phyloP scores from a whole-genome alignment of 2,797 vertebrate genomes.

The Diglossa cyanea region DNA sequence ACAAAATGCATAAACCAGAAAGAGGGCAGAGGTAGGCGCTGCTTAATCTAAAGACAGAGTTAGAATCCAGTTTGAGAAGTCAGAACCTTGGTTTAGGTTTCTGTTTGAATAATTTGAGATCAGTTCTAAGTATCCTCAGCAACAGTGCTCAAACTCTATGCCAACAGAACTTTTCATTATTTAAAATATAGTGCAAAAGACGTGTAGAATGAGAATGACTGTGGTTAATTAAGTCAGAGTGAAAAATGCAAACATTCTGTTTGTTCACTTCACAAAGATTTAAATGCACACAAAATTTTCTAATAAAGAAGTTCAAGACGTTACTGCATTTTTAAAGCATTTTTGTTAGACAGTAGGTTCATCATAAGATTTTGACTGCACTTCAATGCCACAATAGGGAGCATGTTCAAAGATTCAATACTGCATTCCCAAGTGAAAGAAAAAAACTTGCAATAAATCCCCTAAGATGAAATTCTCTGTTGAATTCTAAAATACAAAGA shows the following conservation, averaged over 20 bases:
- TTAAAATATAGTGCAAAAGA: conserved; percentile 57
- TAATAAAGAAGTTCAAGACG: conserved; percentile 61
- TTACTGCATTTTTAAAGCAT: conserved; percentile 62
- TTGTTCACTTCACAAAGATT: conserved; percentile 53
- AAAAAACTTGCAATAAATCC: conserved; percentile 41
- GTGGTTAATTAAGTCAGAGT: conserved; percentile 61
- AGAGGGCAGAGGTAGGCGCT: conserved; percentile 21
- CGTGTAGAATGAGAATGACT: conserved; percentile 46
- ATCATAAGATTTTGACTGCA: conserved; percentile 54
- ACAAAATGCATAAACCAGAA: neutral
- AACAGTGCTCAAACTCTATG: conserved; percentile 24
- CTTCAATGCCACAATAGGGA: conserved; percentile 65
- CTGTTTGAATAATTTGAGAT: conserved; percentile 2
- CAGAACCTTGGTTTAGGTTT: neutral
- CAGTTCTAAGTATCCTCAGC: neutral
- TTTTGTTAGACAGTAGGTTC: conserved; percentile 58
- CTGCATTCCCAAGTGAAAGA: conserved; percentile 48
- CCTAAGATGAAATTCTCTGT: neutral
- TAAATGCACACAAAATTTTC: conserved; percentile 58
- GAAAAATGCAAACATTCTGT: conserved; percentile 54
- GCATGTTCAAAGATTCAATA: conserved; percentile 26
- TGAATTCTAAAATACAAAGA: conserved; percentile 33
- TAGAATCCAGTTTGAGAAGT: conserved; percentile 43
- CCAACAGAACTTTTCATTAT: conserved; percentile 18
- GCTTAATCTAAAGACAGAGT: neutral